phyloP scores from a whole-genome alignment of 2,888 invertebrate genomes.

The Ommatoiulus sabulosus region DNA sequence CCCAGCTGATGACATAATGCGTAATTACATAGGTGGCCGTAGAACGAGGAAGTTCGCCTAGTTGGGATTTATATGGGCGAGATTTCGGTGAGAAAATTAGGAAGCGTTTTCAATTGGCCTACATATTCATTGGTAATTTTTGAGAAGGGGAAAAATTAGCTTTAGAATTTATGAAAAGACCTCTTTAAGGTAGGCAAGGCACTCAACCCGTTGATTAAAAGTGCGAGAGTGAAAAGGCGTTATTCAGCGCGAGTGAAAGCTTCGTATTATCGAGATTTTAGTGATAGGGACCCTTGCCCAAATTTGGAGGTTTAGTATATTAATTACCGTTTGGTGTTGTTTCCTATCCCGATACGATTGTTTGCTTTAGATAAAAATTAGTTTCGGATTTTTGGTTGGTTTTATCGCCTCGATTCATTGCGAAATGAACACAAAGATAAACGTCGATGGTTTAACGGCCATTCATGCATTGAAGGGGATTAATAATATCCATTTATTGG shows the following conservation, averaged over 20 bases:
- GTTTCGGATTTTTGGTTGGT: constrained; percentile 1
- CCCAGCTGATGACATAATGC: constrained; percentile 24
- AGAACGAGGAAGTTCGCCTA: constrained; percentile 25
- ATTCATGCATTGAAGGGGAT: neutral
- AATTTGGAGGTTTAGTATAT: neutral
- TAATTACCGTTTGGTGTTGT: neutral
- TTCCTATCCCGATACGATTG: constrained; percentile 1
- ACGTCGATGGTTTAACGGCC: neutral
- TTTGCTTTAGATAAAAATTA: constrained; percentile 23
- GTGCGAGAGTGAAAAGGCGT: neutral
- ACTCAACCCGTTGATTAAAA: neutral
- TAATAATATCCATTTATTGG: constrained; percentile 21
- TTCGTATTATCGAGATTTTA: neutral
- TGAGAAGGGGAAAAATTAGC: neutral
- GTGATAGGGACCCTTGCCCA: neutral
- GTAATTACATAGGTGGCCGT: neutral
- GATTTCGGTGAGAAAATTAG: constrained; percentile 35
- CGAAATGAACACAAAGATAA: constrained; percentile 36
- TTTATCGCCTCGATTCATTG: neutral
- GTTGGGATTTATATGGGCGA: constrained; percentile 41
- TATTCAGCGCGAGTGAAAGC: neutral
- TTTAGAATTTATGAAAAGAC: neutral
- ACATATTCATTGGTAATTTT: neutral
- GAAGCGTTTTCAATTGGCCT: constrained; percentile 24
- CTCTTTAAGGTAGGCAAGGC: neutral